These are phyloP conservation scores for Oryzaephilus surinamensis DNA, from an alignment of 1,140 invertebrate species.

Conservation along the genomic window DNA sequence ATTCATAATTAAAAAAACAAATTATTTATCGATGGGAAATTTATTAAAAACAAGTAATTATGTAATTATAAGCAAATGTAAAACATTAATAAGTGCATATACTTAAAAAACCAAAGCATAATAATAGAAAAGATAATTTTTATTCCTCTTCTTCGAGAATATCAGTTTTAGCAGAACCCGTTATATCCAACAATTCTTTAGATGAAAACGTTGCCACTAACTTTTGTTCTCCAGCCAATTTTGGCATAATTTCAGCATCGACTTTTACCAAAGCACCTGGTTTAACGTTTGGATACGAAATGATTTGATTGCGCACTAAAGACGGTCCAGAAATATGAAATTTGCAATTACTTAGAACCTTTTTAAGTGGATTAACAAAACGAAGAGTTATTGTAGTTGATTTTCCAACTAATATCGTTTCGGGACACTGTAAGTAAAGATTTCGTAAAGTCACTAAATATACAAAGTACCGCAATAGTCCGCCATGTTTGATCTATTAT, in stretches of 20 bases:
- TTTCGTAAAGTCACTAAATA: neutral
- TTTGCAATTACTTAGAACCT: slow-evolving; percentile 47
- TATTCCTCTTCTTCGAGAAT: slow-evolving; percentile 20
- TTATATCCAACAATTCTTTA: slow-evolving; percentile 52
- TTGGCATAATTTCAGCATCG: slow-evolving; percentile 45
- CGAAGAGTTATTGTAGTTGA: slow-evolving; percentile 45
- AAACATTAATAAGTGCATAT: neutral
- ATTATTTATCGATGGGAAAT: too few species aligned
- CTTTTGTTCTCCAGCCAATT: slow-evolving; percentile 40
- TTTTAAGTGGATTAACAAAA: slow-evolving; percentile 59
- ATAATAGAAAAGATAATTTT: too few species aligned
- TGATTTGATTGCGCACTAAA: slow-evolving; percentile 44
- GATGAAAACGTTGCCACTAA: slow-evolving; percentile 57
- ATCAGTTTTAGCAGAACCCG: slow-evolving; percentile 41
- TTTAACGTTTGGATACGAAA: slow-evolving; percentile 42
- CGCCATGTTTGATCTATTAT: too few species aligned
- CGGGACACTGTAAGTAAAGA: slow-evolving; percentile 41
- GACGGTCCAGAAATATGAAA: slow-evolving; percentile 60
- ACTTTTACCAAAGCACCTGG: slow-evolving; percentile 42
- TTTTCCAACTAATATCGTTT: slow-evolving; percentile 43
- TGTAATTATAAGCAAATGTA: neutral
- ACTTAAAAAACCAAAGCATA: too few species aligned
- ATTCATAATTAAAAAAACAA: too few species aligned
- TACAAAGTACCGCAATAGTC: too few species aligned
- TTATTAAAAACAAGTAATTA: too few species aligned